Percentiles rank a stretch among this genome's conserved stretches.
Conservation (phyloP, 2,113 vertebrate species). For the Polyodon spathula region DNA sequence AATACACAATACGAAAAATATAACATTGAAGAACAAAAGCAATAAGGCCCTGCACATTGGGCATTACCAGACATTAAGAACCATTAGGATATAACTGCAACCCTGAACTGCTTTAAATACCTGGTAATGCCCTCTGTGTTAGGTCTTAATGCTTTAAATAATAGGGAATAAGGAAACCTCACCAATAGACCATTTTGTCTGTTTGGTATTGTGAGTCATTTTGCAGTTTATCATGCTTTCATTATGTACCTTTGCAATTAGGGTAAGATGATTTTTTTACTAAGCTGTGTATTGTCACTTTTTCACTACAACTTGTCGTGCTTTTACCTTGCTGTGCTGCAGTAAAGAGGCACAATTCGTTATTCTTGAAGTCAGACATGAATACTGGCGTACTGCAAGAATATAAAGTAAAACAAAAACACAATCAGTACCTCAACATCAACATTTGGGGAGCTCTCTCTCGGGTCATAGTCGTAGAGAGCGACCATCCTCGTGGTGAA, state of each 20-base stretch:
- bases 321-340: too few relatives aligned
- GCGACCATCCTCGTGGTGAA: slow-evolving; percentile 84
- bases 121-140: neutral
- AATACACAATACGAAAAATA: neutral
- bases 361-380: too few relatives aligned
- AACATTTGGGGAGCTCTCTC: slow-evolving; percentile 92
- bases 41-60: neutral
- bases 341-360: too few relatives aligned
- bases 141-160: neutral
- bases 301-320: too few relatives aligned
- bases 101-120: neutral
- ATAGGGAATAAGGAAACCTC: neutral
- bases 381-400: neutral
- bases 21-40: slow-evolving; percentile 9
- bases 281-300: too few relatives aligned
- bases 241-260: too few relatives aligned
- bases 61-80: neutral
- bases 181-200: too few relatives aligned
- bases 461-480: slow-evolving; percentile 86
- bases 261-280: too few relatives aligned
- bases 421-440: slow-evolving; percentile 77
- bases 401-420: neutral
- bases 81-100: neutral
- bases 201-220: too few relatives aligned
- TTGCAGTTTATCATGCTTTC: too few relatives aligned